Conservation (phyloP, 2,888 invertebrate genomes). For the Torymus aiolomorphi region DNA sequence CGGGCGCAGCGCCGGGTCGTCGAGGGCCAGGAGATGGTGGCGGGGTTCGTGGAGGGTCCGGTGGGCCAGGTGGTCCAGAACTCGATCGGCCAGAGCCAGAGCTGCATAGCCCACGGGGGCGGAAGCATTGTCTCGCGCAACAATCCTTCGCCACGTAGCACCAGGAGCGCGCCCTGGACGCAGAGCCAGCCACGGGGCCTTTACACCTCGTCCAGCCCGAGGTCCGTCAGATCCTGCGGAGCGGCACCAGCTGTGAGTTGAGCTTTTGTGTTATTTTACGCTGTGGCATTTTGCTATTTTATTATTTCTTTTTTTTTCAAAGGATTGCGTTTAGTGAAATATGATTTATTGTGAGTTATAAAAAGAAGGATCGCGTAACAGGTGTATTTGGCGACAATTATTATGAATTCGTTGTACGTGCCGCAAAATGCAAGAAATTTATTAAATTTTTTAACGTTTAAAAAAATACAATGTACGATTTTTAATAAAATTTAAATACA, state of each 20-base stretch:
- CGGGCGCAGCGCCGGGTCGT: conserved; percentile 84
- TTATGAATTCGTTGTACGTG: too few relatives aligned
- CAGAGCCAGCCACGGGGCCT: conserved; percentile 86
- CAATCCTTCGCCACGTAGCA: conserved; percentile 82
- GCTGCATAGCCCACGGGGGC: conserved; percentile 56
- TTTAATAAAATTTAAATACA: too few relatives aligned
- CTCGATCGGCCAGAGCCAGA: conserved; percentile 48
- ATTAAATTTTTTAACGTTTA: too few relatives aligned
- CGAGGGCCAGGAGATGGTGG: conserved; percentile 78
- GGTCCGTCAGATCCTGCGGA: conserved; percentile 86
- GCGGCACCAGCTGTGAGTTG: conserved; percentile 72
- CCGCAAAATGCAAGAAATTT: too few relatives aligned
- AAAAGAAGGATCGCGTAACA: too few relatives aligned
- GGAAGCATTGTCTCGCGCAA: conserved; percentile 61
- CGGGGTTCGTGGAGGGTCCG: conserved; percentile 71
- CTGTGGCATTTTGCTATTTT: not conserved
- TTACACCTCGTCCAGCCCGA: conserved; percentile 87
- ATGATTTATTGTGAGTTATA: conserved; percentile 1
- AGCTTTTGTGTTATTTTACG: not conserved
- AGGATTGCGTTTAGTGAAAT: not conserved
- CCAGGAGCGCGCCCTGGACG: conserved; percentile 88
- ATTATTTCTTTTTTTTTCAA: not conserved
- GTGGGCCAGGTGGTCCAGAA: conserved; percentile 32
- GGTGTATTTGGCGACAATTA: too few relatives aligned
- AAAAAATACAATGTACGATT: too few relatives aligned